A percentile compares a stretch with the other conserved stretches of the same genome.
These are phyloP conservation scores for Arbacia lixula DNA, from an alignment of 53 echinoderm and acorn worm species.

Conservation along the genomic window DNA sequence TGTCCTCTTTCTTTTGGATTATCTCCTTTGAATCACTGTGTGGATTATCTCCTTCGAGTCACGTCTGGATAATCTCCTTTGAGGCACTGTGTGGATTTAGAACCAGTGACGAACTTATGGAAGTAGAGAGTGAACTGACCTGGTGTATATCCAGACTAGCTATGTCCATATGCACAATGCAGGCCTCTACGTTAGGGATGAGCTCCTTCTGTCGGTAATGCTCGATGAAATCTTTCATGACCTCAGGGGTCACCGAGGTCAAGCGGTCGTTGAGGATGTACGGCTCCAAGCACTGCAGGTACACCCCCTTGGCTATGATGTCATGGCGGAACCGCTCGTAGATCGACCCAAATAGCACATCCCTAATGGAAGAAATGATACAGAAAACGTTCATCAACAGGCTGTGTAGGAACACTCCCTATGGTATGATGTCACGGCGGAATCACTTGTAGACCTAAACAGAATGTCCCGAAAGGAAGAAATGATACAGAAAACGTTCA, in stretches of 20 bases:
- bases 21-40: too few species aligned
- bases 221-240: conserved; percentile 98
- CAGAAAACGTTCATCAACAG: background rate
- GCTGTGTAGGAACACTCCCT: too few species aligned
- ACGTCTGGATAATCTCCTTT: too few species aligned
- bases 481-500: conserved; percentile 94
- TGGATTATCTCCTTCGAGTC: too few species aligned
- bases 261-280: conserved; percentile 95
- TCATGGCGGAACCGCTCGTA: conserved; percentile 91
- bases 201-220: conserved; percentile 89
- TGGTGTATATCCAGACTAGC: conserved; percentile 97
- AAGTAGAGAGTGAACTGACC: conserved; percentile 62
- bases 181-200: conserved; percentile 94
- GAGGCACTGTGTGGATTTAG: too few species aligned
- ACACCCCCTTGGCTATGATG: conserved; percentile 94
- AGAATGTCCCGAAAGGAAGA: too few species aligned
- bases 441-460: too few species aligned
- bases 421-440: too few species aligned
- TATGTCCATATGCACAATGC: conserved; percentile 98
- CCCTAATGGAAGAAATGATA: conserved; percentile 52
- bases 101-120: too few species aligned
- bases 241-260: conserved; percentile 89
- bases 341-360: conserved; percentile 86
- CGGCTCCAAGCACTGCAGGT: conserved; percentile 93
- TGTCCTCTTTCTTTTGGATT: too few species aligned